Base-by-base conservation (phyloP, 35 echinoderm and acorn worm species). In the Diadema setosum region DNA sequence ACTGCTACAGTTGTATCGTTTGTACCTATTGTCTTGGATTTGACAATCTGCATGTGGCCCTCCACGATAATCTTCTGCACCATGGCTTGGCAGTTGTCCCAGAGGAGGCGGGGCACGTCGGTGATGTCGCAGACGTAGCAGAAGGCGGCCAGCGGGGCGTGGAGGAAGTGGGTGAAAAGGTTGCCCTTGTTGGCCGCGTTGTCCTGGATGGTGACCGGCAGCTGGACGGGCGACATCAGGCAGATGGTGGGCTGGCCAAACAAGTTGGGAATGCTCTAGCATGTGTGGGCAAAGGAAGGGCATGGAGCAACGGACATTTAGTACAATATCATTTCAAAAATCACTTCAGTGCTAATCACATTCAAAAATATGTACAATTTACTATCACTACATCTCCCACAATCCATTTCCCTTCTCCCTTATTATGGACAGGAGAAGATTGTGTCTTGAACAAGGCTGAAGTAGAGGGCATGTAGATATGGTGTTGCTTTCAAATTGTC, bases 201-300 rank as follows among this genome's bases (percentile, higher is more conserved):
- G 21, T 99, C 93, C 44, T 92, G 88, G 21, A 99, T 29, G 86
- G 82, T 87, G 17, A 88, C 69, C 2, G 96, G 96, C 27, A 94
- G 56, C 33, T 25, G 32, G 21, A 60, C 86, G 0, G 96, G 96
- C 4, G 96, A 99, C 96, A 99, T 99, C 65, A 99, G 87, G 42
- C 89, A 89, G 25, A 99, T 83, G 39, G 94, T 80, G 18, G 96
- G 96, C 58, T 99, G 96, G 5, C 96, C 96, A 92, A 99, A 99
- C 55, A 99, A 65, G 89, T 99, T 99, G 15, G 96, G 96, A 45
- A 99, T 89, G 80, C 83, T 92, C 96, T 99, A 86, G 11, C 21
- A 60, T 80, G 67, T 31, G n/a, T 49, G 60, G 64, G 80, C 40
- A 83, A 39, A 16, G 29, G 39, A 75, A 24, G 39, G 42, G n/a